Conservation (phyloP, 2,888 invertebrate genomes). For the Chrysodeixis includens region DNA sequence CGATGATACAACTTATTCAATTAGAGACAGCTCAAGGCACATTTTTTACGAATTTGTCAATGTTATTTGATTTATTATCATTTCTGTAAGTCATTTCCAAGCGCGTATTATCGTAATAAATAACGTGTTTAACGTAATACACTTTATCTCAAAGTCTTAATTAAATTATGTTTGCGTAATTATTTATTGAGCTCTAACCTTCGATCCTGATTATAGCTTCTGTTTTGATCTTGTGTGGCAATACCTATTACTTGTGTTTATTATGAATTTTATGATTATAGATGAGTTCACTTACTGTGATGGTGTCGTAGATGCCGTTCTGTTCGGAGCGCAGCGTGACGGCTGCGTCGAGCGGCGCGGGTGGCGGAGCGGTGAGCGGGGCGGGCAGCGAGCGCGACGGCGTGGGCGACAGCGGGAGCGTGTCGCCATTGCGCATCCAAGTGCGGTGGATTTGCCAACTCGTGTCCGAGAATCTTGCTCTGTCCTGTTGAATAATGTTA, state of each 20-base stretch:
- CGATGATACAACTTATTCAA: constrained; percentile 23
- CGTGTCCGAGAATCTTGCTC: constrained; percentile 92
- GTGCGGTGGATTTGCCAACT: constrained; percentile 93
- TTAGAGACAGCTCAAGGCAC: background rate
- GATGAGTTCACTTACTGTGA: constrained; percentile 74
- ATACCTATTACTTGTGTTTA: constrained; percentile 32
- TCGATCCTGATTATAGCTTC: constrained; percentile 15
- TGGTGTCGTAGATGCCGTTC: constrained; percentile 87
- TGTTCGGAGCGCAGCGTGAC: constrained; percentile 73
- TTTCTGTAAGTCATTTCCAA: constrained; percentile 4
- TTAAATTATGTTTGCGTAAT: background rate
- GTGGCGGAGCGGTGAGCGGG: constrained; percentile 66
- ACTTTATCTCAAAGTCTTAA: background rate
- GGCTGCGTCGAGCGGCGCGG: constrained; percentile 64
- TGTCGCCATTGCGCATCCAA: constrained; percentile 89
- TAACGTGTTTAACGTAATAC: background rate
- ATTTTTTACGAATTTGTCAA: background rate
- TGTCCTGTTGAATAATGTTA: constrained; percentile 84
- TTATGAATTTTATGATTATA: constrained; percentile 25
- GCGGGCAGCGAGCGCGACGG: constrained; percentile 69
- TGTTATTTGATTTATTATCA: background rate
- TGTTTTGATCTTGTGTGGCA: constrained; percentile 22
- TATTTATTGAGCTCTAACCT: constrained; percentile 10
- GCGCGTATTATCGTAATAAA: constrained; percentile 4
- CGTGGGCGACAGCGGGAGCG: constrained; percentile 80